Percentiles rank a stretch among this genome's conserved stretches.
Evolutionary conservation across 1,140 invertebrate species (phyloP).

Genomic region (Drosophila jambulina): DNA sequence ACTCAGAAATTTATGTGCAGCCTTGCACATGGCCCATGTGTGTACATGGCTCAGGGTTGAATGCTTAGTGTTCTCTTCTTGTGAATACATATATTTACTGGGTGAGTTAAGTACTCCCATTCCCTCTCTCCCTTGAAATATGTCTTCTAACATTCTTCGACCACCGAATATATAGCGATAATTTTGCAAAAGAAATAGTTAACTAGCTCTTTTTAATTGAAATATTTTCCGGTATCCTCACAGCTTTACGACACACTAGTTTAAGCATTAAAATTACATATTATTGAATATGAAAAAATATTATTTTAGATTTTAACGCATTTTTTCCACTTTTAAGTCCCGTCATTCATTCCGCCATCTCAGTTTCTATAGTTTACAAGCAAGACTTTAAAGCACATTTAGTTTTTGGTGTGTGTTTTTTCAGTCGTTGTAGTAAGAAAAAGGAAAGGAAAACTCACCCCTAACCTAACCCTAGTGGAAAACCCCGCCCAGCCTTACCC

Average conservation of each 20-base stretch:
- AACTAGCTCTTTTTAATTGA: too few relatives aligned
- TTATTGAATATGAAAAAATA: neutral
- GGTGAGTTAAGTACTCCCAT: constrained; percentile 2
- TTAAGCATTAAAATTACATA: neutral
- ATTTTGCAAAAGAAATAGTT: neutral
- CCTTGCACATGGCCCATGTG: constrained; percentile 7
- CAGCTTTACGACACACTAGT: neutral
- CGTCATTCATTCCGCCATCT: constrained; percentile 3
- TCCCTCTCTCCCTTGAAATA: neutral
- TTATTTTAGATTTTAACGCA: neutral
- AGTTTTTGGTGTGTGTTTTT: constrained; percentile 1
- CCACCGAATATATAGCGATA: too few relatives aligned
- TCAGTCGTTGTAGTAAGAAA: neutral
- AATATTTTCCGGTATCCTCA: neutral
- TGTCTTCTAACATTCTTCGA: constrained; percentile 5
- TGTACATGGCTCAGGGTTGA: constrained; percentile 20
- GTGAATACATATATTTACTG: constrained; percentile 3
- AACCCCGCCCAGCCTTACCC: constrained; percentile 20
- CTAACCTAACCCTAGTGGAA: constrained; percentile 1
- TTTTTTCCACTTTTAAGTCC: too few relatives aligned
- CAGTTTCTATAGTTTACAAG: neutral
- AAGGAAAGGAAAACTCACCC: constrained; percentile 32
- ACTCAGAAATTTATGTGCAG: constrained; percentile 27
- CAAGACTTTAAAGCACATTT: neutral
- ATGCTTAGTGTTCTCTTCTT: constrained; percentile 2